Conservation (phyloP, 1,140 invertebrate genomes). For the Lysiphlebus fabarum region DNA sequence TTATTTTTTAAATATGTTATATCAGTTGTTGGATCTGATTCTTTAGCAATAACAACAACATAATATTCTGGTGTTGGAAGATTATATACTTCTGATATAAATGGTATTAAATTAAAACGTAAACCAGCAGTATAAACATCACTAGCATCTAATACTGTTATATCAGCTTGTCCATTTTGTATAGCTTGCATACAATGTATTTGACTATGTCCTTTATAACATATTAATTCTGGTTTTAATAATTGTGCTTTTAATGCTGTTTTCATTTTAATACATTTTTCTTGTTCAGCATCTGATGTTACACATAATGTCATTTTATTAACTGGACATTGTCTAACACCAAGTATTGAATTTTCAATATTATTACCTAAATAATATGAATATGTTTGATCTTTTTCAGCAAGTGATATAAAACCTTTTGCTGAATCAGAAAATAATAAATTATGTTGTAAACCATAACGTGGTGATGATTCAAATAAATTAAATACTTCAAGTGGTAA, state of each 20-base stretch:
- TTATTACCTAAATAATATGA: slow-evolving; percentile 61
- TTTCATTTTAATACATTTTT: slow-evolving; percentile 94
- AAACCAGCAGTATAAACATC: slow-evolving; percentile 90
- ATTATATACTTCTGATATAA: slow-evolving; percentile 88
- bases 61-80: slow-evolving; percentile 83
- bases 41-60: slow-evolving; percentile 89
- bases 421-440: slow-evolving; percentile 72
- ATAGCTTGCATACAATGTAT: slow-evolving; percentile 88
- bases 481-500: slow-evolving; percentile 61
- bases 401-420: slow-evolving; percentile 60
- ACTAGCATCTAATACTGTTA: slow-evolving; percentile 85
- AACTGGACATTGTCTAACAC: slow-evolving; percentile 76
- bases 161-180: slow-evolving; percentile 76
- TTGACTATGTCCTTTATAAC: slow-evolving; percentile 80
- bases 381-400: slow-evolving; percentile 63
- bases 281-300: slow-evolving; percentile 83
- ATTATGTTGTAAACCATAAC: slow-evolving; percentile 66
- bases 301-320: slow-evolving; percentile 80
- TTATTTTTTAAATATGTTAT: slow-evolving; percentile 84
- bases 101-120: slow-evolving; percentile 75
- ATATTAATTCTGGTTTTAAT: slow-evolving; percentile 84
- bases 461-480: slow-evolving; percentile 68
- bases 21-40: slow-evolving; percentile 81
- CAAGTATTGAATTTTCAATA: slow-evolving; percentile 64
- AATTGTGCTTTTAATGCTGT: slow-evolving; percentile 81